Evolutionary conservation across 2,888 invertebrate genomes (phyloP), one percentile per base, ranked within the genome.

Genomic region (Cataglyphis cursor): DNA sequence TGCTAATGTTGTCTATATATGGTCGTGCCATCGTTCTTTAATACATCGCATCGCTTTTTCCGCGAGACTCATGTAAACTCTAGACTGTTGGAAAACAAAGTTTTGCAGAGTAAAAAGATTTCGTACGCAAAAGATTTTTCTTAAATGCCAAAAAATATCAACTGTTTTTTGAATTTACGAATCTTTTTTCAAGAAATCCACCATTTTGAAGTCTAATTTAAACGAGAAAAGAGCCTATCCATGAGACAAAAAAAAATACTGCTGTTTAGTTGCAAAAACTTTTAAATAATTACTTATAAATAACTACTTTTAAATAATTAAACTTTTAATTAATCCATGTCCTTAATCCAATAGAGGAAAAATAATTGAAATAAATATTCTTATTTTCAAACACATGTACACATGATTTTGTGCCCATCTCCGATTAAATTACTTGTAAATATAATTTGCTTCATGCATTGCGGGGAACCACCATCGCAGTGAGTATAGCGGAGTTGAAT

Each of bases 1-100:
- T 31, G 70, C 21, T 70, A 68, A 76, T 76, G 68, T 68, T 68
- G 24, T n/a, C 15, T 12, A 15, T 68, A 15, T 68, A 41, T 21
- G 38, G 24, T 31, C 15, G 21, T 31, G 44, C 66, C 51, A 68
- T 68, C 68, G 54, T 68, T 68, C 28, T 38, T 76, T 76, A 54
- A 68, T 54, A 28, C 68, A n/a, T 54, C 15, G 21, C 31, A 15
- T 35, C 41, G 31, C 18, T 48, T 54, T 35, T 28, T 15, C 54
- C 15, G 5, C 24, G 48, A 3, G 15, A 24, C 21, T 35, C 24
- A 9, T 12, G 24, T 12, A n/a, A 76, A 54, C 15, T n/a, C 6
- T 15, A 10, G 48, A 6, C 21, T 6, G 41, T 35, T 21, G 12
- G 38, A 54, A 41, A 31, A 31, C 6, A 31, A 31, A 31, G 15